A percentile compares a stretch with the other conserved stretches of the same genome.
phyloP scores from a whole-genome alignment of 1,140 invertebrate species.

The Drosophila orosa region DNA sequence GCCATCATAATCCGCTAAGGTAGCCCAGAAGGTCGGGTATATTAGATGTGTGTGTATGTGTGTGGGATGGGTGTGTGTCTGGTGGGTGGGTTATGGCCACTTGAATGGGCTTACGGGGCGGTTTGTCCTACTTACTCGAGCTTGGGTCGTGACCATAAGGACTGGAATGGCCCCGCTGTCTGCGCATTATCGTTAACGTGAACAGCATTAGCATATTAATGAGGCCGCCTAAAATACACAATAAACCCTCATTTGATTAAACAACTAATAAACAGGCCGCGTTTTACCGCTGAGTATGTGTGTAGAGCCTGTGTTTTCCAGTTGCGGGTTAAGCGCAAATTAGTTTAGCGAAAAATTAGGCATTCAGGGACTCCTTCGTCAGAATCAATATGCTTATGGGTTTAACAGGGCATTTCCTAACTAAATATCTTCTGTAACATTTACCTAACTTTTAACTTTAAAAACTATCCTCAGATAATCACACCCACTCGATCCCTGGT shows the following conservation, averaged over 20 bases:
- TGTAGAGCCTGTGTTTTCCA: conserved; percentile 1
- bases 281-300: neutral
- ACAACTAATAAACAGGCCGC: conserved; percentile 53
- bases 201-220: conserved; percentile 67
- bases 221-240: conserved; percentile 47
- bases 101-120: conserved; percentile 19
- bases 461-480: conserved; percentile 88
- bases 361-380: neutral
- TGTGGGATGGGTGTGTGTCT: neutral
- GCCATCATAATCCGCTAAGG: conserved; percentile 51
- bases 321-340: conserved; percentile 13
- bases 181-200: conserved; percentile 53
- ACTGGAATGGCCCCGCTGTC: conserved; percentile 24
- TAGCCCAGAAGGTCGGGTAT: conserved; percentile 17
- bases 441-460: neutral
- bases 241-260: conserved; percentile 62
- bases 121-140: conserved; percentile 21
- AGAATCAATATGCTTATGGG: neutral
- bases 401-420: neutral
- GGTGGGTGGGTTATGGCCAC: conserved; percentile 3
- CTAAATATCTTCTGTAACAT: neutral
- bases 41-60: conserved; percentile 31
- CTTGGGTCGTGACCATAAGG: conserved; percentile 45
- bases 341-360: conserved; percentile 6
- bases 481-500: conserved; percentile 93